Evolutionary conservation across 2,797 vertebrate species (phyloP).

Genomic region (Microctenopoma steveboyesi): DNA sequence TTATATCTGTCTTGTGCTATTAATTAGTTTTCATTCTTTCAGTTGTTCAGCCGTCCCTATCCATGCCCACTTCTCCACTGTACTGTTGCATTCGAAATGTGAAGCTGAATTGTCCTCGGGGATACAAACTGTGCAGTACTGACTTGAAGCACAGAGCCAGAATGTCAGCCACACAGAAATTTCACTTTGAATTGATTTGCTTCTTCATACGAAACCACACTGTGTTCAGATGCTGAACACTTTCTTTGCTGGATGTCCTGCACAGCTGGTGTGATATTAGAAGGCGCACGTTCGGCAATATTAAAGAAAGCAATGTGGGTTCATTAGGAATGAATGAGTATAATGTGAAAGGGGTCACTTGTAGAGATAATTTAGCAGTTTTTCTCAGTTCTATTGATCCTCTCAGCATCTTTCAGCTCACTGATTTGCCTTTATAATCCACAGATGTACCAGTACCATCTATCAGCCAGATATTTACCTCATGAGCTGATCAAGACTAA

Average conservation of each 20-base stretch:
- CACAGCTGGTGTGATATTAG: slow-evolving; percentile 1
- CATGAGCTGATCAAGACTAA: background rate
- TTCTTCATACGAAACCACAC: slow-evolving; percentile 25
- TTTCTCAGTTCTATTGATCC: too few relatives aligned
- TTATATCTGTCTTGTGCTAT: too few relatives aligned
- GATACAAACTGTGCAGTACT: slow-evolving; percentile 23
- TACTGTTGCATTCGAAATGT: slow-evolving; percentile 26
- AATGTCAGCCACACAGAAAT: slow-evolving; percentile 25
- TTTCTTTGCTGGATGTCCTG: background rate
- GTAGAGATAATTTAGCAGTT: too few relatives aligned
- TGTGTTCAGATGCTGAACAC: background rate
- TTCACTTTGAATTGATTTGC: slow-evolving; percentile 26
- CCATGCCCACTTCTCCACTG: slow-evolving; percentile 5
- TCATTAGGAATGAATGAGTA: background rate
- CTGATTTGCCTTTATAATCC: background rate
- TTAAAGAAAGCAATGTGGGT: background rate
- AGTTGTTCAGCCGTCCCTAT: background rate
- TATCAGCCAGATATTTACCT: background rate
- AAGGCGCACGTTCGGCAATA: background rate
- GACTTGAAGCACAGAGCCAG: slow-evolving; percentile 26
- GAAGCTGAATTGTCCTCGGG: slow-evolving; percentile 24
- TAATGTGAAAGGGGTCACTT: background rate
- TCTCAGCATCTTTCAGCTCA: background rate
- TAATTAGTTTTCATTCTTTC: background rate
- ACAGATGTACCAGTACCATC: too few relatives aligned